phyloP scores from a whole-genome alignment of 2,888 invertebrate species.

The Drosophila histrio region DNA sequence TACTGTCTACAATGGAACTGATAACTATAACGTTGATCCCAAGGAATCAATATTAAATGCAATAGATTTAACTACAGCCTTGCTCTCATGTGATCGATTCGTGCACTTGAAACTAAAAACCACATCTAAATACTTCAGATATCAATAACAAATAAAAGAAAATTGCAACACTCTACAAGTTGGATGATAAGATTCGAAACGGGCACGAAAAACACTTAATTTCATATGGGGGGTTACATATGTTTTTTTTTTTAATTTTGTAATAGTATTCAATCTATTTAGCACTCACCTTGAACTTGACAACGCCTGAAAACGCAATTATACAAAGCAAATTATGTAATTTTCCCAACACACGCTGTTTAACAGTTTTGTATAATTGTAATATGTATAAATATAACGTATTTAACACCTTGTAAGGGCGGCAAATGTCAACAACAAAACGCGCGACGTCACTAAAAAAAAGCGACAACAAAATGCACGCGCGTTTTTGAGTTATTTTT shows the following conservation, averaged over 20 bases:
- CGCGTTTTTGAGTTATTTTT: conserved; percentile 6
- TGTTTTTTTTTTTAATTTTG: too few relatives aligned
- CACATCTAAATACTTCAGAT: not conserved
- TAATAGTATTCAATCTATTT: conserved; percentile 3
- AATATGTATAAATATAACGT: conserved; percentile 18
- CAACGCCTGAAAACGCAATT: conserved; percentile 38
- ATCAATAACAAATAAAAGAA: not conserved
- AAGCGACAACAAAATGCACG: conserved; percentile 23
- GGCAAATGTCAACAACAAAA: conserved; percentile 17
- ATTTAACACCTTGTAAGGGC: conserved; percentile 19
- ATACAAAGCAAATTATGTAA: conserved; percentile 58
- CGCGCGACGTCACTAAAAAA: conserved; percentile 21
- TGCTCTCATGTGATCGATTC: not conserved
- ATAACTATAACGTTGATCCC: not conserved
- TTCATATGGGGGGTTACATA: not conserved
- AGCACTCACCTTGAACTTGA: conserved; percentile 68
- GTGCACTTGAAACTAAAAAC: not conserved
- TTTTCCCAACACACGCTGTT: conserved; percentile 48
- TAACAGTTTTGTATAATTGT: conserved; percentile 24
- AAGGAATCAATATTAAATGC: not conserved
- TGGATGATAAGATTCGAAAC: not conserved
- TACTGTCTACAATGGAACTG: not conserved
- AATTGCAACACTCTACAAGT: not conserved
- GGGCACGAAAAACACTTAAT: not conserved
- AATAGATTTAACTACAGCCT: not conserved